Evolutionary conservation across 2,888 invertebrate species (phyloP).

Genomic region (Spilosoma lubricipeda): DNA sequence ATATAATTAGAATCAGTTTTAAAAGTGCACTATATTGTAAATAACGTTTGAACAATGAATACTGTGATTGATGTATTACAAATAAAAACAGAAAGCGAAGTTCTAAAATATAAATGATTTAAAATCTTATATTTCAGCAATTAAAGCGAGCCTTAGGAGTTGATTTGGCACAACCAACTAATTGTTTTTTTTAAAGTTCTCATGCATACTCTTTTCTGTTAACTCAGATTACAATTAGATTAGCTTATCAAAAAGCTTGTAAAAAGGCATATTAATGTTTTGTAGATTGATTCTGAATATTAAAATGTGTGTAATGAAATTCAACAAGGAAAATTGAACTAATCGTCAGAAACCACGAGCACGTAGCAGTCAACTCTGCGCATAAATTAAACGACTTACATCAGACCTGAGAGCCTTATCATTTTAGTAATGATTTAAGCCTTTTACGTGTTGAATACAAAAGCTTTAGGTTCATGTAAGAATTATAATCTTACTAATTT

Average conservation of each 20-base stretch:
- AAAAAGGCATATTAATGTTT: neutral
- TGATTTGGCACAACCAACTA: neutral
- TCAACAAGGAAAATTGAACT: conserved; percentile 26
- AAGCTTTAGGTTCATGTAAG: conserved; percentile 23
- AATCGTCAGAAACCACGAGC: conserved; percentile 26
- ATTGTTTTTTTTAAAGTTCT: neutral
- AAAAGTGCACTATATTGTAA: neutral
- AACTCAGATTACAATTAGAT: too few relatives aligned
- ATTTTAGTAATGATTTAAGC: conserved; percentile 39
- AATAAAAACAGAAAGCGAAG: neutral
- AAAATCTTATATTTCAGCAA: neutral
- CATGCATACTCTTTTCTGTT: neutral
- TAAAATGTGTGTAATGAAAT: conserved; percentile 24
- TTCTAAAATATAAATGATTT: neutral
- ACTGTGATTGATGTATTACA: neutral
- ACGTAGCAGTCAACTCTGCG: conserved; percentile 46
- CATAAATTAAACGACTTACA: conserved; percentile 61
- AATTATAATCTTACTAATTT: conserved; percentile 1
- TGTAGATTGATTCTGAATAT: conserved; percentile 37
- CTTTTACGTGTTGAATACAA: conserved; percentile 32
- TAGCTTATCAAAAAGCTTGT: too few relatives aligned
- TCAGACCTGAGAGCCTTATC: conserved; percentile 37
- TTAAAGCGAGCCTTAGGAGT: too few relatives aligned
- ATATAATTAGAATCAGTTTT: neutral
- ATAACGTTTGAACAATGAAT: neutral